A percentile compares a stretch with the other conserved stretches of the same genome.
Evolutionary conservation across 1,140 invertebrate genomes (phyloP).

Genomic region (Euborellia annulipes): DNA sequence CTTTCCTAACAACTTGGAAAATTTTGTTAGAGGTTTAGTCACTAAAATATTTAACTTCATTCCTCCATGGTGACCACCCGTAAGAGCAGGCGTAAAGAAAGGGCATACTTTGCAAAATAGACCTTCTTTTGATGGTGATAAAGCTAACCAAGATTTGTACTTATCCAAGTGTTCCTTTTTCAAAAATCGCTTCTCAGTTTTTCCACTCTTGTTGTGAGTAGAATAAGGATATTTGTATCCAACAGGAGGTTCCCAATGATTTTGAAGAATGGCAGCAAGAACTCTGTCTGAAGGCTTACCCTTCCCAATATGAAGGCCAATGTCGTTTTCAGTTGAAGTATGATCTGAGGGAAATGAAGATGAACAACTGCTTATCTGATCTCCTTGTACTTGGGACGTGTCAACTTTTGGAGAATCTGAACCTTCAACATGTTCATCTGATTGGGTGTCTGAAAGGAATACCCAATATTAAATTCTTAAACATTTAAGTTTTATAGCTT

Average conservation of each 20-base stretch:
- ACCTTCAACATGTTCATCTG: too few relatives aligned
- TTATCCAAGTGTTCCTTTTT: constrained; percentile 7
- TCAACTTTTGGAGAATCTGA: too few relatives aligned
- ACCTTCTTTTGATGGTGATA: constrained; percentile 12
- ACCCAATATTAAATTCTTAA: too few relatives aligned
- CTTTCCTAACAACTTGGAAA: constrained; percentile 15
- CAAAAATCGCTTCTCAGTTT: constrained; percentile 8
- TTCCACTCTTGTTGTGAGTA: constrained; percentile 10
- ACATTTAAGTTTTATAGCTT: too few relatives aligned
- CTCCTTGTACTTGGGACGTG: too few relatives aligned
- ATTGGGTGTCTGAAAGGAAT: too few relatives aligned
- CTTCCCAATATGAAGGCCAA: too few relatives aligned
- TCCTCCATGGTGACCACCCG: too few relatives aligned
- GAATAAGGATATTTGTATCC: constrained; percentile 11
- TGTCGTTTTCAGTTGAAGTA: too few relatives aligned
- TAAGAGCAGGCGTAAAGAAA: constrained; percentile 13
- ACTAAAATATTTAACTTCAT: constrained; percentile 11
- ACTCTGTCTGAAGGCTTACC: too few relatives aligned
- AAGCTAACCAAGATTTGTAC: constrained; percentile 14
- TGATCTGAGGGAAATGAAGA: too few relatives aligned
- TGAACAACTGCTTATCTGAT: too few relatives aligned
- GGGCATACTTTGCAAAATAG: constrained; percentile 17
- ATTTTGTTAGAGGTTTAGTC: constrained; percentile 13
- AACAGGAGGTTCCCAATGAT: constrained; percentile 9
- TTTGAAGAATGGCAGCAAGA: constrained; percentile 10